Base-by-base conservation (phyloP, 2,113 vertebrate genomes). In the Charadrius vociferus region DNA sequence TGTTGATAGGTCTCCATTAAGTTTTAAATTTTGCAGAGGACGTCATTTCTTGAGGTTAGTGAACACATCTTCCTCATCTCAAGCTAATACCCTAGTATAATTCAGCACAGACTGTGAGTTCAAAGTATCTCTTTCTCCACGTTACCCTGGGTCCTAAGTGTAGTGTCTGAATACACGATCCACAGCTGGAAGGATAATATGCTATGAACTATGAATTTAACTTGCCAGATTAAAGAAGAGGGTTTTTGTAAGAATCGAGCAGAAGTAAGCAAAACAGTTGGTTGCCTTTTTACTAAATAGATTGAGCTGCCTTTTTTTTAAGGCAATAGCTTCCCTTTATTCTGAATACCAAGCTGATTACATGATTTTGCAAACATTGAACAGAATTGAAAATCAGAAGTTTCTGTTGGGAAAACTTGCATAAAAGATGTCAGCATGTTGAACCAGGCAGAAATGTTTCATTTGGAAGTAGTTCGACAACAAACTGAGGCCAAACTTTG, bases 1-100 rank as follows among this genome's bases (percentile, higher is more conserved):
- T 79, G 37, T 75, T 77, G 34, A 16, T 77, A 82, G 88, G 32
- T 91, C 95, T 88, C 32, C 58, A 90, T 90, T 84, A 89, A 52
- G 27, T 91, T 85, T 93, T 83, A 59, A 47, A 63, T 94, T 97
- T 96, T 81, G 16, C 68, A 90, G 59, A 90, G 37, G 82, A 83
- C 86, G 37, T 92, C 26, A 70, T 91, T 96, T 94, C 86, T 94
- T 91, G 55, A 82, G 34, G 37, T 59, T 89, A 85, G 13, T 47
- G 65, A 93, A 82, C 52, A n/a, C 18, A 53, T 79, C 68, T 93
- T 84, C 9, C 26, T 19, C 21, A 66, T 70, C 43, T 86, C 74
- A 81, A 49, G 32, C 17, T 86, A 88, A 94, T 63, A 24, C 6
- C 5, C 14, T 43, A 24, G 18, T 14, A 65, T 17, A 80, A 85